Evolutionary conservation across 2,113 vertebrate species (phyloP).

Genomic region (Ondatra zibethicus): DNA sequence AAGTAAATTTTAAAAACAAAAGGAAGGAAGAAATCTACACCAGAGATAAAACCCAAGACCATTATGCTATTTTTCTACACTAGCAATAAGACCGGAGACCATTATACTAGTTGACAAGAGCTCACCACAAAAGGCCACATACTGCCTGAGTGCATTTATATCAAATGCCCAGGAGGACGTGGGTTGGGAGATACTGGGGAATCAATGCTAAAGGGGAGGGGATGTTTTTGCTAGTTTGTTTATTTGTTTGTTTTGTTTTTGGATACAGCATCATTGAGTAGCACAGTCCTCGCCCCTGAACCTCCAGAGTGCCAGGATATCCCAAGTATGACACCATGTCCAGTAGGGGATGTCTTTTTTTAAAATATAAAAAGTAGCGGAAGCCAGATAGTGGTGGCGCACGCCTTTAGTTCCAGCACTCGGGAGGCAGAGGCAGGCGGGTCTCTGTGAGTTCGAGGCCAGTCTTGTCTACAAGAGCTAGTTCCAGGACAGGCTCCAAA

Average conservation of each 20-base stretch:
- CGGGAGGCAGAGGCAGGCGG: too few relatives aligned
- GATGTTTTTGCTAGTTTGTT: not conserved
- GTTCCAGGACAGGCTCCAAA: too few relatives aligned
- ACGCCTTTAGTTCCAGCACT: too few relatives aligned
- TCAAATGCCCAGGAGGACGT: not conserved
- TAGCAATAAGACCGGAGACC: not conserved
- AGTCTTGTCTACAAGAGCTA: too few relatives aligned
- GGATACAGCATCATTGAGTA: not conserved
- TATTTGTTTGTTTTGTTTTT: not conserved
- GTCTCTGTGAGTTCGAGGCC: too few relatives aligned
- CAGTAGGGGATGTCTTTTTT: not conserved
- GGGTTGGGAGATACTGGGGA: rapidly evolving
- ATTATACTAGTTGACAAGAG: not conserved
- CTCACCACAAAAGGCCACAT: not conserved
- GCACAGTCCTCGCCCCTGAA: not conserved
- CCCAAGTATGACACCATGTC: too few relatives aligned
- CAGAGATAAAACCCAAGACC: not conserved
- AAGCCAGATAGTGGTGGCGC: not conserved
- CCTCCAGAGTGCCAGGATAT: not conserved
- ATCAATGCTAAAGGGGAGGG: not conserved
- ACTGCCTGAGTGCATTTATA: not conserved
- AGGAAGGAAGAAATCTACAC: not conserved
- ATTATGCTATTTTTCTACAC: too few relatives aligned
- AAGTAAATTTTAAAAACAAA: not conserved
- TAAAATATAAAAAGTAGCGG: not conserved